These are phyloP conservation scores for Philhelius pedissequus DNA, from an alignment of 2,888 invertebrate genomes.

Conservation along the genomic window DNA sequence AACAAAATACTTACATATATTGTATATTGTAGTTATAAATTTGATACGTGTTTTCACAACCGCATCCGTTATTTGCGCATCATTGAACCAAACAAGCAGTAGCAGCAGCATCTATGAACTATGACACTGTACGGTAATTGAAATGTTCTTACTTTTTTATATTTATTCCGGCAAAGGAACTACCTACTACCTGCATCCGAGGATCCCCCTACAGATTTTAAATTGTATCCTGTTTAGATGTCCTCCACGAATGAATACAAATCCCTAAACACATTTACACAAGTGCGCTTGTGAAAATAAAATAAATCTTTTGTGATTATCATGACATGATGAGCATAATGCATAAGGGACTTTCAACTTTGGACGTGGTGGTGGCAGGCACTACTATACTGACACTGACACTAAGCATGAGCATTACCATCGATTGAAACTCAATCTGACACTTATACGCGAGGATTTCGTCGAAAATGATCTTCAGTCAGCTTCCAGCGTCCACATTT, in stretches of 20 bases:
- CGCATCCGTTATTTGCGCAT: conserved; percentile 60
- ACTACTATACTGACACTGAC: neutral
- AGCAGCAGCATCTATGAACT: conserved; percentile 19
- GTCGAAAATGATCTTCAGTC: conserved; percentile 17
- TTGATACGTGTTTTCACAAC: conserved; percentile 60
- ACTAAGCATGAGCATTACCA: conserved; percentile 1
- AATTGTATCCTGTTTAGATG: conserved; percentile 50
- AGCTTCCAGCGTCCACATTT: neutral
- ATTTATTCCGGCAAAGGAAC: neutral
- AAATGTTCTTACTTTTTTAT: conserved; percentile 27
- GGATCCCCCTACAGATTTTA: conserved; percentile 13
- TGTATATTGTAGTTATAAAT: conserved; percentile 23
- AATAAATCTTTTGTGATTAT: conserved; percentile 49
- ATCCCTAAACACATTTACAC: conserved; percentile 50
- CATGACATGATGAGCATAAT: conserved; percentile 31
- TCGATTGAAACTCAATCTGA: conserved; percentile 63
- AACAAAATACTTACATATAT: conserved; percentile 7
- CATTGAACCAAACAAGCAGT: conserved; percentile 23
- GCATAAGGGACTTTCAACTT: conserved; percentile 32
- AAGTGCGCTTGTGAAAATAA: conserved; percentile 39
- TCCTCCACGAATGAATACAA: conserved; percentile 27
- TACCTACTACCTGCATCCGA: conserved; percentile 26
- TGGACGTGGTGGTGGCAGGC: neutral
- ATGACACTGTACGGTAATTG: conserved; percentile 23
- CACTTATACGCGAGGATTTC: conserved; percentile 35